Conservation (phyloP, 2,888 invertebrate genomes). For the Lasioglossum figueresi region DNA sequence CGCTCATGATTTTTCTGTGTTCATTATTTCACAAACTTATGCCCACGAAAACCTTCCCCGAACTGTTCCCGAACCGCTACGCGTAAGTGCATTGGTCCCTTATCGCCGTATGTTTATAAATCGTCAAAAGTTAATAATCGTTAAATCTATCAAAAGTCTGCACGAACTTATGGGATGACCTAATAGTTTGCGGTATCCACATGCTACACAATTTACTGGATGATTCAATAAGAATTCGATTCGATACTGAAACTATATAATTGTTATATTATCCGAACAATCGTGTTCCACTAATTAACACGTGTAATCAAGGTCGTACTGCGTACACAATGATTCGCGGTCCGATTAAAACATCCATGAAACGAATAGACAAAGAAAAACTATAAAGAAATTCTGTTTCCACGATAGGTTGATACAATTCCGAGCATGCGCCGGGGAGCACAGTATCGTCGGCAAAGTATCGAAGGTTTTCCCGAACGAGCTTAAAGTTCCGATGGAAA, state of each 20-base stretch:
- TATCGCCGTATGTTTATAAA: no score
- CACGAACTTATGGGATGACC: no score
- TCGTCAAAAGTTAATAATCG: no score
- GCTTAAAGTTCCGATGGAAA: conserved; percentile 38
- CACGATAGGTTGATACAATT: background rate
- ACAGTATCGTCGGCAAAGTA: conserved; percentile 20
- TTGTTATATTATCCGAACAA: background rate
- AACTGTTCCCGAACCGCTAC: no score
- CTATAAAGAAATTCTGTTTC: background rate
- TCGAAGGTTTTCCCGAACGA: conserved; percentile 21
- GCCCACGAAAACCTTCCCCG: no score
- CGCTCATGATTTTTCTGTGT: no score
- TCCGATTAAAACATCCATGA: no score
- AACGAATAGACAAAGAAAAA: background rate
- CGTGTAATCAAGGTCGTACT: background rate
- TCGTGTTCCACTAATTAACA: background rate
- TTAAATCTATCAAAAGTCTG: no score
- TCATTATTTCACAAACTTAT: no score
- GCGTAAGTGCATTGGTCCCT: no score
- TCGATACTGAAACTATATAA: background rate
- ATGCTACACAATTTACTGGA: background rate
- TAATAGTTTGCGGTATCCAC: no score
- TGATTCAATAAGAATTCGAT: background rate
- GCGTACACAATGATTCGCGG: background rate
- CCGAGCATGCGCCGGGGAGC: background rate